Percentiles rank a stretch among this genome's conserved stretches.
Evolutionary conservation across 2,113 vertebrate genomes (phyloP).

Genomic region (Oriolus oriolus): DNA sequence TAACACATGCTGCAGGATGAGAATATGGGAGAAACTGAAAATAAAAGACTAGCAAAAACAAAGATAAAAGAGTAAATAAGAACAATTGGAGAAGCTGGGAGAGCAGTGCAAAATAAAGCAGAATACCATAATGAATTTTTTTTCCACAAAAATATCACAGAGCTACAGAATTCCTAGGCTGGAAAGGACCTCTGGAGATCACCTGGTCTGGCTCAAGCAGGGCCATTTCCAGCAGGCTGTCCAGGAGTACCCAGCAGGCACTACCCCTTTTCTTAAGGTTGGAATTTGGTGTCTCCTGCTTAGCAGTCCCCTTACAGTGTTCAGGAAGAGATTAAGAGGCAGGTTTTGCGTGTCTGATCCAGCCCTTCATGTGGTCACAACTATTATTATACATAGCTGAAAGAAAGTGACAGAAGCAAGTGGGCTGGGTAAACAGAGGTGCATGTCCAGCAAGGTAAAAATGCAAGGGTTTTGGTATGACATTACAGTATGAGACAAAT

Average conservation of each 20-base stretch:
- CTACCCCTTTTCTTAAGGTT: background rate
- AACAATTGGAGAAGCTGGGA: background rate
- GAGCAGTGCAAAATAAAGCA: background rate
- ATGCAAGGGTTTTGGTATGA: background rate
- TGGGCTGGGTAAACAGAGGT: background rate
- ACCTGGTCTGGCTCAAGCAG: background rate
- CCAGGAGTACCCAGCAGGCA: background rate
- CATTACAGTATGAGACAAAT: background rate
- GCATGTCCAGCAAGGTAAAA: background rate
- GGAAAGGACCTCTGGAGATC: background rate
- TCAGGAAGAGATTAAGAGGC: background rate
- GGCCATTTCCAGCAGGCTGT: background rate
- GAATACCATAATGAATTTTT: background rate
- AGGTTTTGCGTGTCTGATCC: background rate
- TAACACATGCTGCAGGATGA: background rate
- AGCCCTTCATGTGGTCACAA: background rate
- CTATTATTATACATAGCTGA: background rate
- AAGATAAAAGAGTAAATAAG: background rate
- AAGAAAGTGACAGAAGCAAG: background rate
- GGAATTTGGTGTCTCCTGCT: background rate
- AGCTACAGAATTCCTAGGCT: background rate
- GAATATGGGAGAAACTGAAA: background rate
- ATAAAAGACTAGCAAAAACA: background rate
- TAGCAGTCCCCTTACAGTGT: background rate
- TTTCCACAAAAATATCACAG: background rate